Evolutionary conservation across 2,797 vertebrate genomes (phyloP).

Genomic region (Acanthurus tractus): DNA sequence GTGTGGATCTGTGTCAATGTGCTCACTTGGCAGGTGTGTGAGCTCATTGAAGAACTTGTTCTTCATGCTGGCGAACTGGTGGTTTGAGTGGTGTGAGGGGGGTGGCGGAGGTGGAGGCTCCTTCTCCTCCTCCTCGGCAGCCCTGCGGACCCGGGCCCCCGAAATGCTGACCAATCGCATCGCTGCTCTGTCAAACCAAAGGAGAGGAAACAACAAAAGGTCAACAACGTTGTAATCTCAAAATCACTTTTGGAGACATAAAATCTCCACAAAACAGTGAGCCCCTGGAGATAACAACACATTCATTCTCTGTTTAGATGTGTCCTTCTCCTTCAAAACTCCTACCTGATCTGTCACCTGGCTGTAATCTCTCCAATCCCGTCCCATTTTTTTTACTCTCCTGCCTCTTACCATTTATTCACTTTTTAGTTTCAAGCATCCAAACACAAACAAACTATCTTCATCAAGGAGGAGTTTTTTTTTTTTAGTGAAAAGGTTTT

Average conservation of each 20-base stretch:
- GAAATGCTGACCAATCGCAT: constrained; percentile 77
- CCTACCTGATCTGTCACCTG: constrained; percentile 50
- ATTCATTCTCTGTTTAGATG: background rate
- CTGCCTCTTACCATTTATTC: constrained; percentile 14
- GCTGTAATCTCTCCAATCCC: constrained; percentile 54
- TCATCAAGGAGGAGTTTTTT: background rate
- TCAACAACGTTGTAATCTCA: background rate
- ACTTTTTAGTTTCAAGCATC: background rate
- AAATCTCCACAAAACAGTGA: background rate
- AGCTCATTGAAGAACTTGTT: constrained; percentile 90
- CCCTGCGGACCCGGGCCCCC: constrained; percentile 72
- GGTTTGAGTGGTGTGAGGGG: constrained; percentile 79
- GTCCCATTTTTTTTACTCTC: constrained; percentile 8
- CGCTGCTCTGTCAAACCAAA: constrained; percentile 47
- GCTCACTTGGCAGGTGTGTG: constrained; percentile 88
- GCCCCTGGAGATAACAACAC: background rate
- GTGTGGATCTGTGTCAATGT: background rate
- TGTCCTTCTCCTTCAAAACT: constrained; percentile 8
- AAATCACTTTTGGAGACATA: background rate
- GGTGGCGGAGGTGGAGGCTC: constrained; percentile 50
- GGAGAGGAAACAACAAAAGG: background rate
- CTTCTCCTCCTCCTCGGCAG: constrained; percentile 69
- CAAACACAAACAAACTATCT: background rate
- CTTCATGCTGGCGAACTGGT: constrained; percentile 87
- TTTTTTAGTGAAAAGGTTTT: background rate